These are phyloP conservation scores for Stegodyphus dumicola DNA, from an alignment of 1,140 invertebrate species.

Conservation along the genomic window DNA sequence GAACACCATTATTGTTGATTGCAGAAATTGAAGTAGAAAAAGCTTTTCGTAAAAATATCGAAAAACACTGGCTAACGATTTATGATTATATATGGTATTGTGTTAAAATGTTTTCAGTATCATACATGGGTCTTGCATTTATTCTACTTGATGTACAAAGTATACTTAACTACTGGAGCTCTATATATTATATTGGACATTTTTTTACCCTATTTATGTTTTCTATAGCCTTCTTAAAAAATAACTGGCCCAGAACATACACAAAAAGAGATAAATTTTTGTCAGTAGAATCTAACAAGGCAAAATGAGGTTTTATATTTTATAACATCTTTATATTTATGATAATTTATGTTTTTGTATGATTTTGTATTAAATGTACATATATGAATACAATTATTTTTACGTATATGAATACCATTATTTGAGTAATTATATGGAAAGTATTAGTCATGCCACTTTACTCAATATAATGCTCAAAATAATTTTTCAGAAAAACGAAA, in stretches of 20 bases:
- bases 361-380: background rate
- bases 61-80: slow-evolving; percentile 1
- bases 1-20: slow-evolving; percentile 44
- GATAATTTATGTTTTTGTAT: background rate
- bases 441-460: too few relatives aligned
- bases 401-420: too few relatives aligned
- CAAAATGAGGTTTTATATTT: background rate
- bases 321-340: background rate
- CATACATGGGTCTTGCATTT: slow-evolving; percentile 52
- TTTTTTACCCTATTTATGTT: slow-evolving; percentile 40
- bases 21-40: slow-evolving; percentile 52
- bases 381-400: background rate
- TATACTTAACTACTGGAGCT: slow-evolving; percentile 52
- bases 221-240: slow-evolving; percentile 43
- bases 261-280: slow-evolving; percentile 33
- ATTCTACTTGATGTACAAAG: slow-evolving; percentile 38
- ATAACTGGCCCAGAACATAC: slow-evolving; percentile 15
- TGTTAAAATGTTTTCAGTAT: slow-evolving; percentile 48
- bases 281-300: slow-evolving; percentile 13
- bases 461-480: too few relatives aligned
- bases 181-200: slow-evolving; percentile 49
- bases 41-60: slow-evolving; percentile 40
- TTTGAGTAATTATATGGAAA: too few relatives aligned
- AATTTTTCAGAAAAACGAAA: too few relatives aligned
- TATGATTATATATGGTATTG: slow-evolving; percentile 50